Base-by-base conservation (phyloP, 2,113 vertebrate species). In the Lucifuga dentata region DNA sequence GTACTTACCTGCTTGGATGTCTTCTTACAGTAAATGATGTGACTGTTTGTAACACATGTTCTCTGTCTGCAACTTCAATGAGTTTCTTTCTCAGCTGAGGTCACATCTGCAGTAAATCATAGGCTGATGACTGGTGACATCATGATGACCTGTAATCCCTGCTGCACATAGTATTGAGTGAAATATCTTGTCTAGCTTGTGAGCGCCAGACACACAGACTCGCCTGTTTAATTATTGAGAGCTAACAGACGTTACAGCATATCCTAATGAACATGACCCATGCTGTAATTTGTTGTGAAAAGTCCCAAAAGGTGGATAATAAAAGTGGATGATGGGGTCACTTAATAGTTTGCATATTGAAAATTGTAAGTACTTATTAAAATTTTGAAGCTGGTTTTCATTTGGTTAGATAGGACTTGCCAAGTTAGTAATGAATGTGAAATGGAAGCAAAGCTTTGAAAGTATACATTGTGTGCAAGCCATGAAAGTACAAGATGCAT, bases 61-160 rank as follows among this genome's bases (percentile, higher is more conserved):
- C 45, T 38, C 68, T 46, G 73, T 89, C 71, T 76, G 62, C 45
- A 51, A 45, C 64, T 55, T 53, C 73, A 32, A 52, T 21, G 52
- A 39, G 46, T 36, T 68, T 19, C 35, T 70, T 50, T 49, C 16
- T 44, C 29, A 56, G 49, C 48, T 46, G 21, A 2, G 59, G 19
- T 63, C 63, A 81, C 84, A 86, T 87, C 85, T 89, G 86, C 50
- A 15, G 49, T 86, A 62, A 85, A 87, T 90, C 74, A 84, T 16
- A 32, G 6, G 35, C 52, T 55, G 75, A 76, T 65, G 77, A 86
- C 60, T 72, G 76, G 83, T 89, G 85, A 78, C 72, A 78, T 90
- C 85, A 84, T 51, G 74, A 68, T 83, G 66, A 77, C 73, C 68
- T 23, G 32, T 74, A 73, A 70, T 68, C 68, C 40, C 74, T 76